Percentiles rank a stretch among this genome's conserved stretches.
Evolutionary conservation across 2,113 vertebrate species (phyloP).

Genomic region (Caloenas nicobarica): DNA sequence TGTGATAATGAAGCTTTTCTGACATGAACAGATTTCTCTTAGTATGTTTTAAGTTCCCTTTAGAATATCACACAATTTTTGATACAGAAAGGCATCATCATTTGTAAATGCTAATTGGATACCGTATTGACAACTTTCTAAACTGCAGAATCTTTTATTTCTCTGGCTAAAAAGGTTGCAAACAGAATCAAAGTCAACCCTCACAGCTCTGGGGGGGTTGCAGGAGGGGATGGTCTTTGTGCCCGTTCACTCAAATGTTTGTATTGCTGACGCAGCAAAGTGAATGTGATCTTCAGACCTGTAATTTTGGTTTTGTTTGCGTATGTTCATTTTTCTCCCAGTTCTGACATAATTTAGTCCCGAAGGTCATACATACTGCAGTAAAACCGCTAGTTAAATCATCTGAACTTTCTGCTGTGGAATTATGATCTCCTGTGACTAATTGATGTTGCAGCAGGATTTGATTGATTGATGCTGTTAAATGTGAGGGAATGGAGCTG

Average conservation of each 20-base stretch:
- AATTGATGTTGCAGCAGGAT: background rate
- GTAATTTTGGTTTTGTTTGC: background rate
- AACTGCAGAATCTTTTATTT: background rate
- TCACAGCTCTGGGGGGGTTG: background rate
- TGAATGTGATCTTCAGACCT: background rate
- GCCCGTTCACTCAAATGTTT: background rate
- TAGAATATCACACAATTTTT: background rate
- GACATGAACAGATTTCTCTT: background rate
- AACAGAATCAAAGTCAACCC: background rate
- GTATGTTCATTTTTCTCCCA: background rate
- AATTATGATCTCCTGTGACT: background rate
- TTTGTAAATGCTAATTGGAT: background rate
- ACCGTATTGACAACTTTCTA: background rate
- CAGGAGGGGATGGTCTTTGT: background rate
- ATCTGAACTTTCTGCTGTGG: background rate
- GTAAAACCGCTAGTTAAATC: background rate
- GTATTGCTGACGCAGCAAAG: background rate
- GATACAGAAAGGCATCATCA: background rate
- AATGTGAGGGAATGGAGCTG: background rate
- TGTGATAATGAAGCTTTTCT: background rate
- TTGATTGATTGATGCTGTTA: background rate
- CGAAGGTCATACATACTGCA: background rate
- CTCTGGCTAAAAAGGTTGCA: background rate
- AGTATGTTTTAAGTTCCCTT: background rate
- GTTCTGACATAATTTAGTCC: background rate